phyloP scores from a whole-genome alignment of 2,888 invertebrate genomes.

The Aleiodes testaceus region DNA sequence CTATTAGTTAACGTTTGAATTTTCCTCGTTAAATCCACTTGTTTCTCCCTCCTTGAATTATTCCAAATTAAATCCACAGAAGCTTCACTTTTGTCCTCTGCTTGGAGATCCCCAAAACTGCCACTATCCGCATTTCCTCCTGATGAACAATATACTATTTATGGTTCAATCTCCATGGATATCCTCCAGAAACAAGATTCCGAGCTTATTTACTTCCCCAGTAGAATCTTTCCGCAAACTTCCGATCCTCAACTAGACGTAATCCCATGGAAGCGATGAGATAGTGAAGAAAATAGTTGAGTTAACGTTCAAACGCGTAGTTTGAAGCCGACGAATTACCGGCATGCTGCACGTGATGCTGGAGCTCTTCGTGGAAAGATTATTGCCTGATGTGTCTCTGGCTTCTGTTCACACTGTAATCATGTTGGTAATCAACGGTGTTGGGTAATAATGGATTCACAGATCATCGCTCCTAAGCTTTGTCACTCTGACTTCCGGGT shows the following conservation, averaged over 20 bases:
- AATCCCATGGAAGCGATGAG: conserved; percentile 10
- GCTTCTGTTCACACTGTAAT: conserved; percentile 20
- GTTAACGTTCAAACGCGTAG: conserved; percentile 2
- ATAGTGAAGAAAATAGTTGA: conserved; percentile 23
- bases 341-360: conserved; percentile 13
- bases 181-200: too few relatives aligned
- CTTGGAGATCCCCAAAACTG: too few relatives aligned
- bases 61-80: too few relatives aligned
- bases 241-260: not conserved
- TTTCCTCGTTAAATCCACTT: conserved; percentile 12
- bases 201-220: not conserved
- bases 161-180: too few relatives aligned
- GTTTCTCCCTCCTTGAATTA: not conserved
- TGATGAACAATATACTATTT: too few relatives aligned
- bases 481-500: not conserved
- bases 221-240: conserved; percentile 7
- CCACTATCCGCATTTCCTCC: too few relatives aligned
- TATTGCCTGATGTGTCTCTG: conserved; percentile 22
- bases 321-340: conserved; percentile 19
- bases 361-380: conserved; percentile 21
- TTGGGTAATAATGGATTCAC: too few relatives aligned
- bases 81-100: too few relatives aligned
- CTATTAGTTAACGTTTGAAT: conserved; percentile 21
- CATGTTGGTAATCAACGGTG: conserved; percentile 11
- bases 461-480: not conserved